phyloP scores from a whole-genome alignment of 2,888 invertebrate genomes.

The Allolobophora icterica region DNA sequence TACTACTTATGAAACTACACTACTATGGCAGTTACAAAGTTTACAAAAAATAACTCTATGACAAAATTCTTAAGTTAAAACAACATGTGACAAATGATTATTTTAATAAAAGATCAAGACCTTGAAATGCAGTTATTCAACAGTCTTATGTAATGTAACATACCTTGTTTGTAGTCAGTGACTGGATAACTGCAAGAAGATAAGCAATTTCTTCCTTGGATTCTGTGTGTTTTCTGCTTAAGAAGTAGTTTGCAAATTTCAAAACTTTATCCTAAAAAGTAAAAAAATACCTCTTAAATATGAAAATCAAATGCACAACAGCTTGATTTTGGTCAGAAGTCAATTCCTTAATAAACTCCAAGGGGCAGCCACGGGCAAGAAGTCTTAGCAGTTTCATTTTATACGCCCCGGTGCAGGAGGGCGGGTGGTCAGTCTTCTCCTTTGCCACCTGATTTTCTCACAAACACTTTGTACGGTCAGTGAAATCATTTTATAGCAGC shows the following conservation, averaged over 20 bases:
- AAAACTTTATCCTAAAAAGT: constrained; percentile 75
- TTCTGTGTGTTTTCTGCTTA: constrained; percentile 87
- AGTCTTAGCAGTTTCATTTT: neutral
- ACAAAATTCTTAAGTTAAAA: too few relatives aligned
- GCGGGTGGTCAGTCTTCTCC: neutral
- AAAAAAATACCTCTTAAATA: neutral
- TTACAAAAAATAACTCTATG: too few relatives aligned
- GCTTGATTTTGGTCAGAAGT: too few relatives aligned
- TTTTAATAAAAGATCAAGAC: neutral
- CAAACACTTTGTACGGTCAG: neutral
- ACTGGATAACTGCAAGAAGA: constrained; percentile 79
- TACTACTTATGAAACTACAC: too few relatives aligned
- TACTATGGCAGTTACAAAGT: too few relatives aligned
- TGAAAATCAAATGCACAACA: neutral
- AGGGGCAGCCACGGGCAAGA: neutral
- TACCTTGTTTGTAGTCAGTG: constrained; percentile 76
- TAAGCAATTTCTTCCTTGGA: constrained; percentile 82
- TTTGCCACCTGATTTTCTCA: neutral
- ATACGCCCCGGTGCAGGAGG: too few relatives aligned
- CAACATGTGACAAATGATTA: too few relatives aligned
- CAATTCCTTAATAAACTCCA: too few relatives aligned
- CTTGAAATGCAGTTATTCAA: too few relatives aligned
- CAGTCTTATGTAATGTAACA: constrained; percentile 48
- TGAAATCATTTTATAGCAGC: neutral
- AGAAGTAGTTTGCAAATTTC: constrained; percentile 88